Conservation (phyloP, 2,888 invertebrate genomes). For the Erebia ligea region DNA sequence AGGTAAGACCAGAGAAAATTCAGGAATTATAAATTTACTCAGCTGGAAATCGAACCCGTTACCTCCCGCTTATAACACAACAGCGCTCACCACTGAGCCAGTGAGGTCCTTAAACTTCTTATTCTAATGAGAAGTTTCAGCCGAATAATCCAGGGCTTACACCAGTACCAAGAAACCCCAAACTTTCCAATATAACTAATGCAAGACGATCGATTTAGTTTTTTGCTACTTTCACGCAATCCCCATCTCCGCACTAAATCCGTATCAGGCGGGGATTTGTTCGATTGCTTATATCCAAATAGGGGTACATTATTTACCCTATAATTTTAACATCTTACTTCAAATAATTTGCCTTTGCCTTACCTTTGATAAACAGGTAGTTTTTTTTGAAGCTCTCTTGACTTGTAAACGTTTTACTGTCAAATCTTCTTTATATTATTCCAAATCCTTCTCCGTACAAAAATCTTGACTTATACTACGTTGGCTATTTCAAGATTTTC, state of each 20-base stretch:
- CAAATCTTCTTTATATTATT: too few relatives aligned
- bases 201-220: constrained; percentile 12
- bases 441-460: too few relatives aligned
- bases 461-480: too few relatives aligned
- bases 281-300: constrained; percentile 18
- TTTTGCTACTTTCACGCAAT: constrained; percentile 17
- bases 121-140: background rate
- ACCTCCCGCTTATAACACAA: too few relatives aligned
- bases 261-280: constrained; percentile 23
- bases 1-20: too few relatives aligned
- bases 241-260: constrained; percentile 15
- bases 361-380: background rate
- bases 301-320: constrained; percentile 8
- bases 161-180: background rate
- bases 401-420: too few relatives aligned
- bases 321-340: constrained; percentile 24
- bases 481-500: too few relatives aligned
- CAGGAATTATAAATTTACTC: too few relatives aligned
- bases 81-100: too few relatives aligned
- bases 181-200: constrained; percentile 19
- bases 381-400: too few relatives aligned
- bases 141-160: background rate
- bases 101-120: too few relatives aligned
- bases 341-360: background rate
- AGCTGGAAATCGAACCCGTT: too few relatives aligned